A percentile compares a stretch with the other conserved stretches of the same genome.
phyloP scores from a whole-genome alignment of 2,888 invertebrate species.

The Catotricha subobsoleta region DNA sequence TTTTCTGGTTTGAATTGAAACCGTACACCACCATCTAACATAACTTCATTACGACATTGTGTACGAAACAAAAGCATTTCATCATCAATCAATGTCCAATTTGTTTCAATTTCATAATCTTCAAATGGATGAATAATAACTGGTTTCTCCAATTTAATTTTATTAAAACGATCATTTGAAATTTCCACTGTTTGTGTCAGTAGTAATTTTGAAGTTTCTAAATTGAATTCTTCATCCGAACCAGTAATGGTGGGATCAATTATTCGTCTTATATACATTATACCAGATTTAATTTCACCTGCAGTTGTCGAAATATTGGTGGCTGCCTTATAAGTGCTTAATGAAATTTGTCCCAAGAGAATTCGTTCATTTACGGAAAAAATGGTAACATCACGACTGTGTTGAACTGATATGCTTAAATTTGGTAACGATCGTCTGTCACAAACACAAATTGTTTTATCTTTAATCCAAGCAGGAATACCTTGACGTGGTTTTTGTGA shows the following conservation, averaged over 20 bases:
- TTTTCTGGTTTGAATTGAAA: conserved; percentile 3
- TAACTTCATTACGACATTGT: conserved; percentile 4
- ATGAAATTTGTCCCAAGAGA: conserved; percentile 4
- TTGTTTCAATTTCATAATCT: conserved; percentile 6
- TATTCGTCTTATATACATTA: no score
- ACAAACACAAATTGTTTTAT: conserved; percentile 1
- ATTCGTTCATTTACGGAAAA: conserved; percentile 8
- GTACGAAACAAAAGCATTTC: conserved; percentile 3
- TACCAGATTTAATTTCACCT: no score
- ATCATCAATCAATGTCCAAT: conserved; percentile 2
- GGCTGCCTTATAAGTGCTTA: conserved; percentile 3
- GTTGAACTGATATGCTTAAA: neutral
- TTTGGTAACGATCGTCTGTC: conserved; percentile 7
- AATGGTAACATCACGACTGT: conserved; percentile 1
- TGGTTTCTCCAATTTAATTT: conserved; percentile 5
- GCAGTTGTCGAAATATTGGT: no score
- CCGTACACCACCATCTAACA: conserved; percentile 6
- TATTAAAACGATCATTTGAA: conserved; percentile 1
- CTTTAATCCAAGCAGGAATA: conserved; percentile 5
- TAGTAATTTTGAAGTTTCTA: neutral
- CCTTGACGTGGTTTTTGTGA: conserved; percentile 1
- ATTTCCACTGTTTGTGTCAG: conserved; percentile 2
- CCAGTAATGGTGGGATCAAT: neutral
- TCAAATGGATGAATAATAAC: conserved; percentile 6
- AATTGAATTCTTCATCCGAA: neutral